Evolutionary conservation across 2,888 invertebrate genomes (phyloP).

Genomic region (Cabera pusaria): DNA sequence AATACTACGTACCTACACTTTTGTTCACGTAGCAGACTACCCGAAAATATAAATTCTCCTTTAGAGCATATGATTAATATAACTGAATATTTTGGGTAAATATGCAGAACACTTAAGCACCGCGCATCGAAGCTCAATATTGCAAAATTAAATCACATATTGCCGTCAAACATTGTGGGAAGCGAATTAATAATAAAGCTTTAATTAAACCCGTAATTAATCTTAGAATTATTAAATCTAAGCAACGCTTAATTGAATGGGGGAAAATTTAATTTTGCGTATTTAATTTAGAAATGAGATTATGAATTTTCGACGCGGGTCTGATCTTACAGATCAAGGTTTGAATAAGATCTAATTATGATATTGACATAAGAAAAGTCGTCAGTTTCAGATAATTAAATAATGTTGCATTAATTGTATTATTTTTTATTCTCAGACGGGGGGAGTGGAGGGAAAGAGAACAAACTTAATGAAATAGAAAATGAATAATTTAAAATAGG

Average conservation of each 20-base stretch:
- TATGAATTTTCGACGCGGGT: background rate
- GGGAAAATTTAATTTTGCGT: conserved; percentile 14
- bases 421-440: no score
- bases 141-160: conserved; percentile 52
- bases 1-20: no score
- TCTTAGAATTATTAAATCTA: conserved; percentile 39
- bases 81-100: conserved; percentile 42
- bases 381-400: no score
- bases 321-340: conserved; percentile 1
- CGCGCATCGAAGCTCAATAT: conserved; percentile 41
- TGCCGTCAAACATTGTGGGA: conserved; percentile 45
- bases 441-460: no score
- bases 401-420: no score
- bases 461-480: no score
- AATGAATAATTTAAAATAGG: no score
- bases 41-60: conserved; percentile 23
- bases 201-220: conserved; percentile 48
- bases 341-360: no score
- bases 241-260: conserved; percentile 12
- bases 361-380: no score
- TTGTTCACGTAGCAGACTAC: no score
- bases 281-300: conserved; percentile 11
- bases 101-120: conserved; percentile 47
- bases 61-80: conserved; percentile 12
- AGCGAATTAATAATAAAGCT: conserved; percentile 48